Conservation (phyloP, 2,113 vertebrate species). For the Tauraco erythrolophus region DNA sequence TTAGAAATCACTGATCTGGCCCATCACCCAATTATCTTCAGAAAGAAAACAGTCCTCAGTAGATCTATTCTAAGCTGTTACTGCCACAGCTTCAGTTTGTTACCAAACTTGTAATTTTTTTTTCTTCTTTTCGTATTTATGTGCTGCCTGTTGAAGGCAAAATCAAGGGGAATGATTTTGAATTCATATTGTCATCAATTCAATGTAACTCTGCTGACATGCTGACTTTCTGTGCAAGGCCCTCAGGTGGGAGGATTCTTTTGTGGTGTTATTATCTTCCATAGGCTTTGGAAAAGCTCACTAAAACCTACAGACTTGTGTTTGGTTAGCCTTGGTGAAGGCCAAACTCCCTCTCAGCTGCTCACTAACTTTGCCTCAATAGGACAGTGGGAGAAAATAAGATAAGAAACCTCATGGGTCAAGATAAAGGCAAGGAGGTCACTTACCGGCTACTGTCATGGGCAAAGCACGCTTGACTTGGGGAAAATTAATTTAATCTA, state of each 20-base stretch:
- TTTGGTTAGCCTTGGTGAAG: not conserved
- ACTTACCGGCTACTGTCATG: not conserved
- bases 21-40: not conserved
- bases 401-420: not conserved
- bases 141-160: not conserved
- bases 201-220: not conserved
- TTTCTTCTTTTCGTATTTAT: not conserved
- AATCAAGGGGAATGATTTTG: not conserved
- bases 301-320: not conserved
- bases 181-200: accelerated
- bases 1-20: not conserved
- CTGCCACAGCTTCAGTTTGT: not conserved
- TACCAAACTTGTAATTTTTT: not conserved
- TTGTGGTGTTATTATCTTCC: not conserved
- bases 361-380: not conserved
- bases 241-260: not conserved
- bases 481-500: not conserved
- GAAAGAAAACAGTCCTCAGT: not conserved
- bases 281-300: not conserved
- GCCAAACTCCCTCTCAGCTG: not conserved
- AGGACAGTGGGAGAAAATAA: not conserved
- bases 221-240: not conserved
- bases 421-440: not conserved
- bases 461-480: not conserved
- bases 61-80: not conserved